These are phyloP conservation scores for Holacanthus passer DNA, from an alignment of 2,113 vertebrate genomes.

Conservation along the genomic window DNA sequence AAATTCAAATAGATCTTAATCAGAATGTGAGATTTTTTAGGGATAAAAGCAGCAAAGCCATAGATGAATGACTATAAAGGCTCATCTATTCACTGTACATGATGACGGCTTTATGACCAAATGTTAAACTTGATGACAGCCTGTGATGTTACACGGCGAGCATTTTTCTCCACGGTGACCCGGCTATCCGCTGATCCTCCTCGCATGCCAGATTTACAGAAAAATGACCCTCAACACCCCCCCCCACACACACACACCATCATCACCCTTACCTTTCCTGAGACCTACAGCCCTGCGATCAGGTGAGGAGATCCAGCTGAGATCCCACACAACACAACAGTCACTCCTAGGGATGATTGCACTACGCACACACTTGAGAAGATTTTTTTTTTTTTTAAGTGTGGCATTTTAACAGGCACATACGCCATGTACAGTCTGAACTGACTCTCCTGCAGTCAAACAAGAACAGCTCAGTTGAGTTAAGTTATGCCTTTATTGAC, in stretches of 20 bases:
- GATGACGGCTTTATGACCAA: constrained; percentile 73
- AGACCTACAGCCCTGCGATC: constrained; percentile 88
- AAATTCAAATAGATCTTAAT: constrained; percentile 9
- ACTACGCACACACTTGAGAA: constrained; percentile 26
- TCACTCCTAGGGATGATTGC: constrained; percentile 13
- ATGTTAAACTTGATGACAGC: constrained; percentile 64
- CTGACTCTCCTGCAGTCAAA: constrained; percentile 58
- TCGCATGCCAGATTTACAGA: constrained; percentile 58
- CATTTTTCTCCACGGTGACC: constrained; percentile 76
- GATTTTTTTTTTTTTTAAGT: not conserved
- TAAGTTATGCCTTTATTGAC: constrained; percentile 75
- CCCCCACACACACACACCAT: constrained; percentile 18
- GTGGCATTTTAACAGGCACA: constrained; percentile 11
- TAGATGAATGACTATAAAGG: not conserved
- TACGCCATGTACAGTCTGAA: not conserved
- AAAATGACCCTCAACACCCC: constrained; percentile 51
- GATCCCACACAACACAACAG: constrained; percentile 52
- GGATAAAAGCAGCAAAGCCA: not conserved
- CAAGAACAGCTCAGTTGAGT: constrained; percentile 56
- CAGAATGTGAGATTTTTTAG: not conserved
- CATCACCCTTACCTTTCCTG: constrained; percentile 91
- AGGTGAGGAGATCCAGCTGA: constrained; percentile 73
- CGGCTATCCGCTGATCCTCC: constrained; percentile 48
- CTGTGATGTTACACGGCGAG: constrained; percentile 65
- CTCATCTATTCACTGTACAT: constrained; percentile 28